phyloP scores from a whole-genome alignment of 37 sponge, comb jelly and placozoan genomes.

The Corticium candelabrum region DNA sequence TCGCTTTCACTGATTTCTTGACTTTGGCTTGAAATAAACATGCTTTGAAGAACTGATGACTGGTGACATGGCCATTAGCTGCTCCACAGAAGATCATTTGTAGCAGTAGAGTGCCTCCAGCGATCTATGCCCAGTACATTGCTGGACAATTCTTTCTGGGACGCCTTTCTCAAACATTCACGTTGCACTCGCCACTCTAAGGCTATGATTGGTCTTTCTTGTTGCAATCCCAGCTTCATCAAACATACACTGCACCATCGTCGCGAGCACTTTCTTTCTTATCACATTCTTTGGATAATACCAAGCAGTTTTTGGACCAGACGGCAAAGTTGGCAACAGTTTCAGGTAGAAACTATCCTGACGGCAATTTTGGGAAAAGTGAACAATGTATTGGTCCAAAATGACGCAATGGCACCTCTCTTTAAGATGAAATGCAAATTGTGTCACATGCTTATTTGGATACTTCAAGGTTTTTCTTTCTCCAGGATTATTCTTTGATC shows the following conservation, averaged over 20 bases:
- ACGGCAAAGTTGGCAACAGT: not conserved
- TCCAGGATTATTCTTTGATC: conserved; percentile 26
- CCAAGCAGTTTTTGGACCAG: conserved; percentile 7
- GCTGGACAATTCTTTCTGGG: too few species aligned
- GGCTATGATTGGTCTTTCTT: conserved; percentile 31
- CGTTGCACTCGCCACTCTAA: conserved; percentile 27
- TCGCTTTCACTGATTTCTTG: too few species aligned
- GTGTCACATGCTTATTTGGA: conserved; percentile 20
- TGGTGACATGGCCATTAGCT: conserved; percentile 12
- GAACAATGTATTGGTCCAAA: not conserved
- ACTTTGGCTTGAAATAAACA: too few species aligned
- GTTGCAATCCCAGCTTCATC: conserved; percentile 16
- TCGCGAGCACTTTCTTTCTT: conserved; percentile 19
- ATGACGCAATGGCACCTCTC: conserved; percentile 6
- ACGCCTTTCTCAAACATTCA: conserved; percentile 18
- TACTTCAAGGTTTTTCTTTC: conserved; percentile 6
- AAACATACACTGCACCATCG: conserved; percentile 20
- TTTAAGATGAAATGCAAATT: conserved; percentile 11
- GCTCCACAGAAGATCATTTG: conserved; percentile 18
- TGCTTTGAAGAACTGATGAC: too few species aligned
- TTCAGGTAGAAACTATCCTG: conserved; percentile 17
- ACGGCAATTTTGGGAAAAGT: not conserved
- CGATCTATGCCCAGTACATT: conserved; percentile 29
- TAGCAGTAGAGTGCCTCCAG: conserved; percentile 14
- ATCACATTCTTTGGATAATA: not conserved